A percentile compares a stretch with the other conserved stretches of the same genome.
These are phyloP conservation scores for Cyaniris semiargus DNA, from an alignment of 2,888 invertebrate species.

Conservation along the genomic window DNA sequence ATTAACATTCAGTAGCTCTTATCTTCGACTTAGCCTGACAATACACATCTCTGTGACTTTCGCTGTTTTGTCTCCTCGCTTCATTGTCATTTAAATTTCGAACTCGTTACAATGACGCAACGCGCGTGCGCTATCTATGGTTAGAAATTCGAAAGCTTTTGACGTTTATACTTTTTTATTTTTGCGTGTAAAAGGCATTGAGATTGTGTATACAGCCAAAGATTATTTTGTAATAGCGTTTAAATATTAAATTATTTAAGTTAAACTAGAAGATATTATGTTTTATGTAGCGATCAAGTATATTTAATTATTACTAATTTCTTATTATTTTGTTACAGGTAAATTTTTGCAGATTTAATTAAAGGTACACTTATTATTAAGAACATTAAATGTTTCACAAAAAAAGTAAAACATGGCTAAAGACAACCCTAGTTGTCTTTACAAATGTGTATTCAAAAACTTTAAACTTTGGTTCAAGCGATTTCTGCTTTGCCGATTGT, in stretches of 20 bases:
- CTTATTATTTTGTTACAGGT: not conserved
- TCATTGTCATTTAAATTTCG: slow-evolving; percentile 13
- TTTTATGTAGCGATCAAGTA: too few species aligned
- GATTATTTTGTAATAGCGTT: not conserved
- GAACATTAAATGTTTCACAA: too few species aligned
- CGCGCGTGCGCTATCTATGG: slow-evolving; percentile 14
- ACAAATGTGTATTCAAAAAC: too few species aligned
- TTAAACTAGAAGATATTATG: not conserved
- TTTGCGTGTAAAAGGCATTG: not conserved
- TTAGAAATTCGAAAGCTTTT: slow-evolving; percentile 15
- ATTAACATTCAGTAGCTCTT: not conserved
- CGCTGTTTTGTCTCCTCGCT: not conserved
- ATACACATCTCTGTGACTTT: not conserved
- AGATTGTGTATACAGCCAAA: not conserved
- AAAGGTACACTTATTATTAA: not conserved
- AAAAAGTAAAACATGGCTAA: too few species aligned
- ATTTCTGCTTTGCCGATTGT: too few species aligned
- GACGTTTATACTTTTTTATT: slow-evolving; percentile 8
- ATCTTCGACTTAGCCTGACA: not conserved
- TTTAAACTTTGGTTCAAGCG: too few species aligned
- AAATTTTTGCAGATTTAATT: not conserved
- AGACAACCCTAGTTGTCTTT: too few species aligned
- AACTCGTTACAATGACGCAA: slow-evolving; percentile 19
- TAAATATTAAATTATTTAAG: not conserved
- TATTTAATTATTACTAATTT: not conserved